phyloP scores from a whole-genome alignment of 2,888 invertebrate genomes.

The Sinelater perroti region DNA sequence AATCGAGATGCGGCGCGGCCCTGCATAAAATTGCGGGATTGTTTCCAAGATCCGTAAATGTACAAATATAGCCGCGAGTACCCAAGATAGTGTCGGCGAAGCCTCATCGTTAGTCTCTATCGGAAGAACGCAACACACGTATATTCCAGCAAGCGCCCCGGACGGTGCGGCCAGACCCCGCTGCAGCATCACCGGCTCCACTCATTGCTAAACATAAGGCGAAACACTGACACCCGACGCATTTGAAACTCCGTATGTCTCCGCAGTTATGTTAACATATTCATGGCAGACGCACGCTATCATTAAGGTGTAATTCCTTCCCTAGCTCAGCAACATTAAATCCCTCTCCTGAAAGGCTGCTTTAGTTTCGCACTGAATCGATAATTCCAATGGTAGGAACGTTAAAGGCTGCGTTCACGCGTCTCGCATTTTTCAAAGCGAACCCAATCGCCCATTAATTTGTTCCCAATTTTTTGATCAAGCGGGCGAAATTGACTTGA shows the following conservation, averaged over 20 bases:
- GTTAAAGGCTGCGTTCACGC: neutral
- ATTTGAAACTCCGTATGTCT: constrained; percentile 44
- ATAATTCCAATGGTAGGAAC: neutral
- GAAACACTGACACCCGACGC: constrained; percentile 29
- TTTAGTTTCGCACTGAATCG: constrained; percentile 6
- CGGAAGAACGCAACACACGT: neutral
- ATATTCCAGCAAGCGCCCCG: constrained; percentile 2
- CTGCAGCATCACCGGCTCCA: constrained; percentile 25
- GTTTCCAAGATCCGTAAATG: constrained; percentile 4
- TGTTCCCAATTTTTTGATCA: constrained; percentile 1
- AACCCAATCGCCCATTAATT: neutral
- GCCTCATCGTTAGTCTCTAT: no score
- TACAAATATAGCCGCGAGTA: constrained; percentile 9
- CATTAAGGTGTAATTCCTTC: constrained; percentile 18
- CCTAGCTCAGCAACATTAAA: constrained; percentile 1
- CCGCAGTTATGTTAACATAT: constrained; percentile 46
- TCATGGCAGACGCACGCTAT: constrained; percentile 41
- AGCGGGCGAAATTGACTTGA: neutral
- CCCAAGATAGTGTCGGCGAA: no score
- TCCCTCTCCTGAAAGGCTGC: neutral
- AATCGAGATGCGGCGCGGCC: neutral
- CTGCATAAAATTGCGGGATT: constrained; percentile 8
- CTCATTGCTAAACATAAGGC: constrained; percentile 30
- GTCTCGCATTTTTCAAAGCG: neutral
- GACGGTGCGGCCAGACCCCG: constrained; percentile 5